Conservation (phyloP, 2,888 invertebrate genomes). For the Nephrocerus scutellatus region DNA sequence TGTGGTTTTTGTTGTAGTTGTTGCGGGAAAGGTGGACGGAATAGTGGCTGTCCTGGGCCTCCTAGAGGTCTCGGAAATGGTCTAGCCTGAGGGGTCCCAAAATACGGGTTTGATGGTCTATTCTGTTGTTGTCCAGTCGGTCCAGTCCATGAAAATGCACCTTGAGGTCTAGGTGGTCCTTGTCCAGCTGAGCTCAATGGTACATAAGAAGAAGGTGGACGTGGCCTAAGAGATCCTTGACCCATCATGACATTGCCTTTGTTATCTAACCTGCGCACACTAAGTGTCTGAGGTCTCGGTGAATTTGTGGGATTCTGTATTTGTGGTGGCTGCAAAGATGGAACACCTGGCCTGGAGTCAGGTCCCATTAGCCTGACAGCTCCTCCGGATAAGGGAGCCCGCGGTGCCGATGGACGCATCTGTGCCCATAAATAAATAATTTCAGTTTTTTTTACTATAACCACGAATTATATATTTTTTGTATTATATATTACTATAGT, state of each 20-base stretch:
- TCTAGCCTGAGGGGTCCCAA: constrained; percentile 26
- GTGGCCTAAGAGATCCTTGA: constrained; percentile 29
- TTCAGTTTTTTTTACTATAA: constrained; percentile 22
- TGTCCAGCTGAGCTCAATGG: constrained; percentile 39
- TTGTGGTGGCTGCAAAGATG: constrained; percentile 34
- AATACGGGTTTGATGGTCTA: constrained; percentile 29
- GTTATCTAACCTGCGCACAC: constrained; percentile 48
- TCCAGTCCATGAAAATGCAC: constrained; percentile 33
- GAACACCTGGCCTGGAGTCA: constrained; percentile 31
- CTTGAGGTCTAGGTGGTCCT: constrained; percentile 37
- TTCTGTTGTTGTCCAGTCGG: constrained; percentile 28
- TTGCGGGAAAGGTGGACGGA: constrained; percentile 25
- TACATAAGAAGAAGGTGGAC: constrained; percentile 32
- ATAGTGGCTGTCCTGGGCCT: constrained; percentile 25
- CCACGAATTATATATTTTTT: no score
- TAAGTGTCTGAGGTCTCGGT: constrained; percentile 38
- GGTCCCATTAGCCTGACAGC: constrained; percentile 34
- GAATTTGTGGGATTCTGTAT: constrained; percentile 23
- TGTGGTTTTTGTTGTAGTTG: constrained; percentile 21
- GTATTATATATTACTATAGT: no score
- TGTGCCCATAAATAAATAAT: constrained; percentile 31
- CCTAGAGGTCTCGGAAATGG: constrained; percentile 23
- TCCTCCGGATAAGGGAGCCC: constrained; percentile 36
- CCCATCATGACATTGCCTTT: constrained; percentile 41
- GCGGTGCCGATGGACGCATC: constrained; percentile 37